Evolutionary conservation across 2,888 invertebrate species (phyloP), one percentile per base, ranked within the genome.

Genomic region (Microplitis manilae): DNA sequence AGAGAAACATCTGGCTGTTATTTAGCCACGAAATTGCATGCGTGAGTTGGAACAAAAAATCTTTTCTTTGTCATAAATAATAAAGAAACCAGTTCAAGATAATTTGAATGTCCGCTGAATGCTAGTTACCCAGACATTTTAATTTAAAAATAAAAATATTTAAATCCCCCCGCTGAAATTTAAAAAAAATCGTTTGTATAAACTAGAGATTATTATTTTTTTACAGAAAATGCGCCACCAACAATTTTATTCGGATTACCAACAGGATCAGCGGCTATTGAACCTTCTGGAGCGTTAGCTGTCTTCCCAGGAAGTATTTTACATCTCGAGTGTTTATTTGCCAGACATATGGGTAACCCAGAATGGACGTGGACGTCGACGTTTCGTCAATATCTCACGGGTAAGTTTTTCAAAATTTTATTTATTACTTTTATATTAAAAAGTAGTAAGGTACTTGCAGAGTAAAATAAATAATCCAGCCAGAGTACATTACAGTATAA

Each of bases 341-440:
- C 94, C 0, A 91, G 95, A 59, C 91, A 93, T 17, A 91, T 94
- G 20, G 96, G 96, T 0, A 94, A 95, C 80, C 96, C 97, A 0
- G 95, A 95, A 85, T 97, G 97, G 97, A 94, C 94, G 71, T 97
- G 96, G 96, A 96, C 96, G 0, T 94, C 96, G 76, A 94, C 94
- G 77, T 92, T 93, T 86, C 94, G 95, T 82, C 94, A 94, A 87
- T 96, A 96, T 90, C 92, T 93, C 70, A 94, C 95, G 83, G 96
- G 96, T 96, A 87, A 89, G 87, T 82, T 67, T 74, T 17, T 60
- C 60, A 61, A n/a, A 61, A n/a, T 62, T 17, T 62, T 62, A 8
- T 62, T 30, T 20, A 30, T 20, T 13, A 62, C 17, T 62, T 62
- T 62, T 17, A n/a, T n/a, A 15, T 15, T 13, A 65, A 20, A 8